Evolutionary conservation across 2,797 vertebrate species (phyloP).

Genomic region (Acanthornis magna): DNA sequence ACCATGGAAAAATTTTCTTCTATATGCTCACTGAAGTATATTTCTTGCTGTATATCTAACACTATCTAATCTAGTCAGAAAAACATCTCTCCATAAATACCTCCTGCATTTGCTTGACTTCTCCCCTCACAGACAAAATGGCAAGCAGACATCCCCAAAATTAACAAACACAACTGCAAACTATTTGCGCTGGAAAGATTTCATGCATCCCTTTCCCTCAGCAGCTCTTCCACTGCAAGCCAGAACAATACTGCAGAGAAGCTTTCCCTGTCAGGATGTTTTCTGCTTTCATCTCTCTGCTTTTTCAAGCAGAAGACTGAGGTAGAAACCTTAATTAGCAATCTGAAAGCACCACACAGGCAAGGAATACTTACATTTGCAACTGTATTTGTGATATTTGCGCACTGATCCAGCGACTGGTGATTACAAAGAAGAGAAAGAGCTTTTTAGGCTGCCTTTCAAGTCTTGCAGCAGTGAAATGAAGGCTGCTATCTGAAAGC

Average conservation of each 20-base stretch:
- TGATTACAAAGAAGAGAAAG: conserved; percentile 27
- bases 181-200: neutral
- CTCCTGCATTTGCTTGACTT: neutral
- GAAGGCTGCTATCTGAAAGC: conserved; percentile 53
- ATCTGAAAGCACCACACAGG: neutral
- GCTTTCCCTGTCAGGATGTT: neutral
- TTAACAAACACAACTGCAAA: conserved; percentile 2
- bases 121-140: neutral
- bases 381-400: conserved; percentile 27
- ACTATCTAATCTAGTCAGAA: neutral
- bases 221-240: conserved; percentile 11
- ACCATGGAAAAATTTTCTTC: neutral
- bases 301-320: conserved; percentile 8
- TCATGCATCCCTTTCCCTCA: neutral
- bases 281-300: conserved; percentile 11
- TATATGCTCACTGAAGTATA: neutral
- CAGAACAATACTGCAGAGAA: conserved; percentile 30
- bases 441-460: conserved; percentile 40
- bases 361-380: conserved; percentile 74
- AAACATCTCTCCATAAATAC: neutral
- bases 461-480: conserved; percentile 41
- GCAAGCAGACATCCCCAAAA: neutral
- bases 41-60: neutral
- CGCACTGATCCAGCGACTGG: conserved; percentile 17
- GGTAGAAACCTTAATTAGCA: neutral